Percentiles rank a stretch among this genome's conserved stretches.
phyloP scores from a whole-genome alignment of 2,888 invertebrate species.

The Oligia fasciuncula region DNA sequence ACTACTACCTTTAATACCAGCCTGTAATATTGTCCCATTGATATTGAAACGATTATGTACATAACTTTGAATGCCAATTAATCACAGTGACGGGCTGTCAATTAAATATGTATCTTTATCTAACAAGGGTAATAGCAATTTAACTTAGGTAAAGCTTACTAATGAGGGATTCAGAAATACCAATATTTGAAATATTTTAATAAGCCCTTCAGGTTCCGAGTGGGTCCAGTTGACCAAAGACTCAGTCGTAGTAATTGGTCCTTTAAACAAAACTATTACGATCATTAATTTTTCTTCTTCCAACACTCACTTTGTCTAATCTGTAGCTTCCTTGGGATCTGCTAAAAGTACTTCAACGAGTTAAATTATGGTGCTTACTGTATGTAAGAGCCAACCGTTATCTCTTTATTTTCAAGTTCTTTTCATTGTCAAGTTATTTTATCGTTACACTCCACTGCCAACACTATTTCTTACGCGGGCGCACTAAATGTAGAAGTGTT shows the following conservation, averaged over 20 bases:
- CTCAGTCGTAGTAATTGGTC: not conserved
- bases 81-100: constrained; percentile 8
- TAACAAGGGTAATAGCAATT: constrained; percentile 25
- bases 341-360: not conserved
- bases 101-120: constrained; percentile 45
- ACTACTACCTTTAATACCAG: not conserved
- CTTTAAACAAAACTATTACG: constrained; percentile 9
- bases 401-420: constrained; percentile 33
- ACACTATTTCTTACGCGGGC: constrained; percentile 60
- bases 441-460: constrained; percentile 43
- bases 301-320: not conserved
- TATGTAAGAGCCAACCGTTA: constrained; percentile 19
- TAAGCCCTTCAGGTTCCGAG: not conserved
- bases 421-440: constrained; percentile 37
- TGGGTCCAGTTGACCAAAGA: no score
- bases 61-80: constrained; percentile 23
- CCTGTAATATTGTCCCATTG: no score
- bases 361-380: constrained; percentile 6
- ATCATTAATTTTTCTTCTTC: not conserved
- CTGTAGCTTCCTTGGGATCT: not conserved
- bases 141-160: constrained; percentile 13
- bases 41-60: not conserved
- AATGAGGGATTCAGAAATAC: constrained; percentile 23
- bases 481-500: constrained; percentile 72
- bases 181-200: constrained; percentile 13